phyloP scores from a whole-genome alignment of 2,797 vertebrate species.

The Hylomyscus alleni region DNA sequence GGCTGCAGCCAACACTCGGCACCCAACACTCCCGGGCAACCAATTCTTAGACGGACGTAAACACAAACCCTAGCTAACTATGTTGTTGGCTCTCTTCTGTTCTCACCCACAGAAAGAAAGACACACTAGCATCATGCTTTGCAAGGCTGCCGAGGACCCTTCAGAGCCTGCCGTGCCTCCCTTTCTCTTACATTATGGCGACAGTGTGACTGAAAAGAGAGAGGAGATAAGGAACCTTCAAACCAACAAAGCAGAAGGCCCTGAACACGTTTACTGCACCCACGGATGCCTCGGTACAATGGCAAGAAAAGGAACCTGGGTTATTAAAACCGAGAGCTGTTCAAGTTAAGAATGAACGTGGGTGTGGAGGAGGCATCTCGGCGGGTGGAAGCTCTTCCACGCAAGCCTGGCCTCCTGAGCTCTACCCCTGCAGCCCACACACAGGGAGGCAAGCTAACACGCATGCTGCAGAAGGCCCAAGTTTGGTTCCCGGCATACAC shows the following conservation, averaged over 20 bases:
- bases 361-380: background rate
- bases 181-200: background rate
- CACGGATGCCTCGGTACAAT: background rate
- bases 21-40: background rate
- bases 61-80: conserved; percentile 19
- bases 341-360: background rate
- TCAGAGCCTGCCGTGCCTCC: background rate
- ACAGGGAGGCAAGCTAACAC: background rate
- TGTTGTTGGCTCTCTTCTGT: background rate
- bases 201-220: background rate
- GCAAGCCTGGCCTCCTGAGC: background rate
- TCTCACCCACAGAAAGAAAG: background rate
- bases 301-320: background rate
- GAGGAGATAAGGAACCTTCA: background rate
- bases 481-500: background rate
- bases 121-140: background rate
- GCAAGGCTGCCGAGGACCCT: background rate
- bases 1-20: background rate
- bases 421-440: background rate
- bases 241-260: background rate
- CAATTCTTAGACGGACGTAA: background rate
- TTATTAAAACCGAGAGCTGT: conserved; percentile 6
- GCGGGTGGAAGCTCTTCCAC: no score
- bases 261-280: background rate
- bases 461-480: background rate